Conservation (phyloP, 2,888 invertebrate genomes). For the Mongoloraphidia duomilia region DNA sequence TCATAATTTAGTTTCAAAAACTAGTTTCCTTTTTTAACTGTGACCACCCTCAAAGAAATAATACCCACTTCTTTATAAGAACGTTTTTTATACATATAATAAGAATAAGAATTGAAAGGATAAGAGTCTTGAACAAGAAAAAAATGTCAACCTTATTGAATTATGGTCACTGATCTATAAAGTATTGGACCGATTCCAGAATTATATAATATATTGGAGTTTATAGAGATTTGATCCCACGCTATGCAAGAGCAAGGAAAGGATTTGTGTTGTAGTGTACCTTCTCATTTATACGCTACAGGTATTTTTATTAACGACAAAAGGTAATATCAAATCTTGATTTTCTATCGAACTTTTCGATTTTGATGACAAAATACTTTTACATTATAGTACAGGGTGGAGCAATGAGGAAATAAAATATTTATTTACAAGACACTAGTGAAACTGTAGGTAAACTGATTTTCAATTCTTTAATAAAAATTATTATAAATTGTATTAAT, state of each 20-base stretch:
- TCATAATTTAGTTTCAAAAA: background rate
- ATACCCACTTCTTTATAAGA: background rate
- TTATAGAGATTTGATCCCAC: background rate
- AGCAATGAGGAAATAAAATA: no score
- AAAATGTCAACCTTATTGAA: conserved; percentile 2
- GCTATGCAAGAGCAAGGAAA: background rate
- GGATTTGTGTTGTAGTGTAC: background rate
- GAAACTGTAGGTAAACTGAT: no score
- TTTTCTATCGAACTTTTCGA: no score
- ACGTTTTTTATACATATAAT: background rate
- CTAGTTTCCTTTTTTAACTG: conserved; percentile 2
- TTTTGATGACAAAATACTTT: no score
- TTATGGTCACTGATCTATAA: conserved; percentile 3
- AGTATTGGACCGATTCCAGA: background rate
- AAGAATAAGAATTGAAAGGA: background rate
- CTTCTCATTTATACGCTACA: no score
- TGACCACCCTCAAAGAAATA: background rate
- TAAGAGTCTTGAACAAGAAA: background rate
- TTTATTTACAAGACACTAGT: no score
- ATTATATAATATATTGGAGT: background rate
- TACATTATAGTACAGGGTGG: no score
- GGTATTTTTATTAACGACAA: no score
- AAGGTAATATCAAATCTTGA: no score
- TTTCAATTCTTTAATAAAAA: no score
- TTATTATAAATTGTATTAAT: no score